phyloP scores from a whole-genome alignment of 2,113 vertebrate species.

The Edolisoma coerulescens region DNA sequence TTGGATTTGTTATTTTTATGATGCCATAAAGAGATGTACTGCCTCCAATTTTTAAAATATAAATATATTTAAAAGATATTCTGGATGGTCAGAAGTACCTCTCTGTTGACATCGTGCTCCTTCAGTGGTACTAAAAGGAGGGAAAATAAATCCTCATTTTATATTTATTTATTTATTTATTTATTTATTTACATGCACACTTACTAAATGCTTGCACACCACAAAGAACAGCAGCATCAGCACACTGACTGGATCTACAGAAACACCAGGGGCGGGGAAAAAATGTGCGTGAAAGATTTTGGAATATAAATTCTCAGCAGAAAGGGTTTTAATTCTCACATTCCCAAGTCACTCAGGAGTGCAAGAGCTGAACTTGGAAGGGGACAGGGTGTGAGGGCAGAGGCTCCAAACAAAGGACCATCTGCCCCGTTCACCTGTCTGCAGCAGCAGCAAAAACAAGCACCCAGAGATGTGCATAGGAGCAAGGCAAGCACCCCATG shows the following conservation, averaged over 20 bases:
- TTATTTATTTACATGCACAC: background rate
- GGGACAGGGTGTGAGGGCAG: background rate
- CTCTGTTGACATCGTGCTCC: background rate
- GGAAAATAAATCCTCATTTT: background rate
- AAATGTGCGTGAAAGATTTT: background rate
- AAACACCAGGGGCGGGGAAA: background rate
- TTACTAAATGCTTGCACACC: background rate
- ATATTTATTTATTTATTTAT: background rate
- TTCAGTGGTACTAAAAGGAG: background rate
- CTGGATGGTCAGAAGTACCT: background rate
- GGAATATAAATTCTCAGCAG: background rate
- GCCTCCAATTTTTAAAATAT: background rate
- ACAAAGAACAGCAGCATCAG: background rate
- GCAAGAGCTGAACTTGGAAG: background rate
- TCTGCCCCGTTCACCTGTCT: background rate
- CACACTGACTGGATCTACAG: background rate
- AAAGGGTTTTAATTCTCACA: background rate
- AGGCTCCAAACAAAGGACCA: background rate
- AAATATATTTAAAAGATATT: no score
- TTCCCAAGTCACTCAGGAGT: background rate
- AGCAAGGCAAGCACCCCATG: background rate
- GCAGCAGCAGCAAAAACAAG: background rate
- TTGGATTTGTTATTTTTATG: background rate
- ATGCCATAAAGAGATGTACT: background rate
- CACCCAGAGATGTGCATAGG: background rate